Percentiles rank a stretch among this genome's conserved stretches.
phyloP scores from a whole-genome alignment of 2,113 vertebrate genomes.

The Tylochromis polylepis region DNA sequence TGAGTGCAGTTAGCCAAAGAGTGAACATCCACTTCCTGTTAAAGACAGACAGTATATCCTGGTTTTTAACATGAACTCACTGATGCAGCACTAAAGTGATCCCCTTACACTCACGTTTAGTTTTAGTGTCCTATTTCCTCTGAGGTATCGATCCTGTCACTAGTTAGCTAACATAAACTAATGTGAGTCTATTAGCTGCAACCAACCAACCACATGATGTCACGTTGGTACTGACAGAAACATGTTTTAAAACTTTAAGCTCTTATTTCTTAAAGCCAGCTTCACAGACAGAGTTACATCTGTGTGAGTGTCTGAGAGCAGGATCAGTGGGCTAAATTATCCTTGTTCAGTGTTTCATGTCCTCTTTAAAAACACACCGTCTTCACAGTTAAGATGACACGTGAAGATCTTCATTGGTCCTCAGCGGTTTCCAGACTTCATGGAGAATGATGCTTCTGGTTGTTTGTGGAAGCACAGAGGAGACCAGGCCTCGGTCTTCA shows the following conservation, averaged over 20 bases:
- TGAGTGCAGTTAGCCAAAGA: background rate
- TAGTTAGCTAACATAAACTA: background rate
- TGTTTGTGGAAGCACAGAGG: background rate
- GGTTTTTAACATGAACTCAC: background rate
- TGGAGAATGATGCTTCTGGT: background rate
- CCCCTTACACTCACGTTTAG: background rate
- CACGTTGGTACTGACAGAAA: background rate
- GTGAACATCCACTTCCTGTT: background rate
- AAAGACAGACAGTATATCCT: background rate
- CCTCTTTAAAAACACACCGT: background rate
- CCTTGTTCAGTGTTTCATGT: background rate
- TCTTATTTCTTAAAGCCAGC: no score
- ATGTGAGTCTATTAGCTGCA: background rate
- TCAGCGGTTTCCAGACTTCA: background rate
- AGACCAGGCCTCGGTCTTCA: background rate
- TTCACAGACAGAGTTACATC: no score
- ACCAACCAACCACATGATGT: background rate
- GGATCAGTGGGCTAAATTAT: background rate
- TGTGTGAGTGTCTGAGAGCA: no score
- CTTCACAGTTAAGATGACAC: background rate
- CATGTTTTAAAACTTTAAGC: no score
- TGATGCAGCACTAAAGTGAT: background rate
- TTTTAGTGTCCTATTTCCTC: background rate
- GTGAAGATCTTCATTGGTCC: background rate
- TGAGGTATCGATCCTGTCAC: background rate